Base-by-base conservation (phyloP, 2,113 vertebrate genomes). In the Leptosomus discolor region DNA sequence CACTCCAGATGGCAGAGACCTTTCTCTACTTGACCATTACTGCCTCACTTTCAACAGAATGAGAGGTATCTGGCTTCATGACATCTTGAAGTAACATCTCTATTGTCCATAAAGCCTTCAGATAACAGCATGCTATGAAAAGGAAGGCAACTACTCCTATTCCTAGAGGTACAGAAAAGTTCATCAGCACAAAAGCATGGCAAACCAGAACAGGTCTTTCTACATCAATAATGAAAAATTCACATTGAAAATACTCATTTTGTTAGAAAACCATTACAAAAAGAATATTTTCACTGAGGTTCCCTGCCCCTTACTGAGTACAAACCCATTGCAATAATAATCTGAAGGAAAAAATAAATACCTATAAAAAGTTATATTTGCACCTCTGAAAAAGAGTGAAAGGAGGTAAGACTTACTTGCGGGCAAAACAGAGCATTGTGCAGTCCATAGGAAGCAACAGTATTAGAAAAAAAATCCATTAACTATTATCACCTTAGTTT, bases 161-260 rank as follows among this genome's bases (percentile, higher is more conserved):
- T 89, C 83, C 96, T 89, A 92, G 79, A 87, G 76, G 46, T 75
- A 95, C 86, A 87, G 36, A 94, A 94, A 93, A 92, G 80, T 41
- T 93, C 37, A 90, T 85, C 53, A 71, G 84, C 83, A 87, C 70
- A 84, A 92, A 93, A 88, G 37, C 73, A 56, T 39, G 61, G 36
- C 69, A 81, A 86, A 70, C 17, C 43, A 92, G 21, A 92, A 63
- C 46, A 71, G 34, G 39, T 46, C 37, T 70, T 90, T 77, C 58
- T 34, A 73, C 71, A 76, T 34, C 58, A 84, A 34, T 41, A 56
- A 41, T 4, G 63, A 83, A 88, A 91, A 85, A 56, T 2, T 63
- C 23, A 67, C 71, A 92, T 84, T 37, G 41, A 69, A 95, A 97
- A 88, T 64, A 75, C 74, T 93, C 36, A 22, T 48, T 95, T 85